A percentile compares a stretch with the other conserved stretches of the same genome.
phyloP scores from a whole-genome alignment of 2,797 vertebrate genomes.

The Acrocephalus scirpaceus region DNA sequence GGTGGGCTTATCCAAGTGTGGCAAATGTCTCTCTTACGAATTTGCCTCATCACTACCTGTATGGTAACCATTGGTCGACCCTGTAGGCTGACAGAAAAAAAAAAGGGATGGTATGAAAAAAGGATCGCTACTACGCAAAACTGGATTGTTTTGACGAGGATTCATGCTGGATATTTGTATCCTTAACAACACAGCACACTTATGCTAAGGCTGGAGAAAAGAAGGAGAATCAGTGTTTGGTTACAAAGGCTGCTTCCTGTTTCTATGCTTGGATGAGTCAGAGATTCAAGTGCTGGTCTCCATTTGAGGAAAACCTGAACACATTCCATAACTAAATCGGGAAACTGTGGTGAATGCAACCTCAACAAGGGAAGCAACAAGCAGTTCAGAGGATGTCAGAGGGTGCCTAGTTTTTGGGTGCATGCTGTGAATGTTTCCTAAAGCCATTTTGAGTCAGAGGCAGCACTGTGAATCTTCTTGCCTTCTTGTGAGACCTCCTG shows the following conservation, averaged over 20 bases:
- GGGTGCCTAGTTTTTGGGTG: not conserved
- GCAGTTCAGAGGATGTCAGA: not conserved
- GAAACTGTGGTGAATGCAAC: not conserved
- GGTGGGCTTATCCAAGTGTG: not conserved
- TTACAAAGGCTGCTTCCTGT: not conserved
- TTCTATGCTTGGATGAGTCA: not conserved
- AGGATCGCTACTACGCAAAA: not conserved
- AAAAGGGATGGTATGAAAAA: not conserved
- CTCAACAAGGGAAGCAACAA: not conserved
- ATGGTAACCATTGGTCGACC: not conserved
- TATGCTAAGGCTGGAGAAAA: not conserved
- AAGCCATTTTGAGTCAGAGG: not conserved
- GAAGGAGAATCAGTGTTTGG: not conserved
- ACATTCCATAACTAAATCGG: not conserved
- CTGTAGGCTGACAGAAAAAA: not conserved
- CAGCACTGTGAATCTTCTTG: not conserved
- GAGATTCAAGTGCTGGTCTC: not conserved
- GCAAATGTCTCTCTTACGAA: not conserved
- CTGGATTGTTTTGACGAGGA: not conserved
- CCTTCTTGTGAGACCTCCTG: not conserved
- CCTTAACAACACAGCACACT: not conserved
- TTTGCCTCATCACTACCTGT: not conserved
- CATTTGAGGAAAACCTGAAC: not conserved
- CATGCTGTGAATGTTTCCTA: not conserved
- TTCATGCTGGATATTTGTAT: not conserved